phyloP scores from a whole-genome alignment of 2,888 invertebrate genomes.

The Sesia apiformis region DNA sequence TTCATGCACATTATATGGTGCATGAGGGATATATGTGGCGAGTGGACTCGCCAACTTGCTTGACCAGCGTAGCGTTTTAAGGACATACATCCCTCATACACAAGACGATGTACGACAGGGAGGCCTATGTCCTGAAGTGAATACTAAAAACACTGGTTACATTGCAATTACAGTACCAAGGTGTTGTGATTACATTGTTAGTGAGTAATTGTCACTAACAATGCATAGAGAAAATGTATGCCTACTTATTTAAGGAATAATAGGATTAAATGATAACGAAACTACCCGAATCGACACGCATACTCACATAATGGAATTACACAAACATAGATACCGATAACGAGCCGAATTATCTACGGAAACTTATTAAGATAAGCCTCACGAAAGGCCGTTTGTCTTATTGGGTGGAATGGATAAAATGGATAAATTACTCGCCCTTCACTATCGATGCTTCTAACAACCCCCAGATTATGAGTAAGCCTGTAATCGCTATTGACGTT shows the following conservation, averaged over 20 bases:
- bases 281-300: slow-evolving; percentile 9
- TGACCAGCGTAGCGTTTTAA: too few relatives aligned
- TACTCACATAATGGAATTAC: slow-evolving; percentile 14
- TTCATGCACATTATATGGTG: too few relatives aligned
- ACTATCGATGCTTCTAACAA: slow-evolving; percentile 55
- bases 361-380: slow-evolving; percentile 69
- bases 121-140: too few relatives aligned
- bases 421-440: slow-evolving; percentile 43
- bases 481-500: slow-evolving; percentile 35
- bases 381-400: slow-evolving; percentile 47
- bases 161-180: too few relatives aligned
- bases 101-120: too few relatives aligned
- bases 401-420: slow-evolving; percentile 28
- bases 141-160: too few relatives aligned
- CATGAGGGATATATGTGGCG: too few relatives aligned
- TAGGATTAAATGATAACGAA: slow-evolving; percentile 6
- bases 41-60: too few relatives aligned
- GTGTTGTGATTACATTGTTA: too few relatives aligned
- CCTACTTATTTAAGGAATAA: background rate
- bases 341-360: slow-evolving; percentile 46
- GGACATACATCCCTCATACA: too few relatives aligned
- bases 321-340: slow-evolving; percentile 24
- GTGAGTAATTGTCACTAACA: too few relatives aligned
- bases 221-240: too few relatives aligned
- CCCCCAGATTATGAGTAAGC: slow-evolving; percentile 63